Evolutionary conservation across 1,140 invertebrate species (phyloP), one percentile per base, ranked within the genome.

Genomic region (Mesaphorura yosii): DNA sequence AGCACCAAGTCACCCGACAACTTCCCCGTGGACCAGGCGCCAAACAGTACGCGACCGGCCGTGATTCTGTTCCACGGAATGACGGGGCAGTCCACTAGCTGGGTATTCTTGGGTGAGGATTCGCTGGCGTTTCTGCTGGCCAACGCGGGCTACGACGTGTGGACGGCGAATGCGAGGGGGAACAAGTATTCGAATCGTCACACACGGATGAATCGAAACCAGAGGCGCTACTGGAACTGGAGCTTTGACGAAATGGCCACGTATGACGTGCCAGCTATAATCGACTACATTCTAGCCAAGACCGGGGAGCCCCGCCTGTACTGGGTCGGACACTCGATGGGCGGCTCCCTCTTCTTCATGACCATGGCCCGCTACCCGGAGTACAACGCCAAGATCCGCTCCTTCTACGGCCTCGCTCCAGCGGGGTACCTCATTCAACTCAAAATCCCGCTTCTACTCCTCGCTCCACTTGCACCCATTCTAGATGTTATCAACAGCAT

Each of bases 311-410:
- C 20, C 14, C 48, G 64, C 17, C n/a, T 64, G 10, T 41, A 69
- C 53, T 87, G 84, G 65, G 65, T 84, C 1, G 84, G 81, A 0
- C 78, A 85, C 53, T 78, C 76, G 7, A 69, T 75, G 57, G 84
- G 84, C 27, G 79, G 78, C 0, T 78, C 78, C 14, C 68, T 73
- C 29, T 78, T 76, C 57, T 79, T 76, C 51, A 78, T 79, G 0
- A 69, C 82, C 64, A 67, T 71, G 38, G 77, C 78, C 1, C 67
- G 74, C 31, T 69, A 71, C 31, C 79, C 80, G 0, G 72, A 79
- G 39, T 83, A 81, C 58, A 79, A 80, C 58, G 62, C 73, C 15
- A 81, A 81, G 67, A 76, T 83, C 52, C 70, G 68, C 19, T 71
- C 74, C 1, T 77, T 78, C 75, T 73, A 81, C 49, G 79, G 79